These are phyloP conservation scores for Ectropis crepuscularia DNA, from an alignment of 2,888 invertebrate genomes.

Conservation along the genomic window DNA sequence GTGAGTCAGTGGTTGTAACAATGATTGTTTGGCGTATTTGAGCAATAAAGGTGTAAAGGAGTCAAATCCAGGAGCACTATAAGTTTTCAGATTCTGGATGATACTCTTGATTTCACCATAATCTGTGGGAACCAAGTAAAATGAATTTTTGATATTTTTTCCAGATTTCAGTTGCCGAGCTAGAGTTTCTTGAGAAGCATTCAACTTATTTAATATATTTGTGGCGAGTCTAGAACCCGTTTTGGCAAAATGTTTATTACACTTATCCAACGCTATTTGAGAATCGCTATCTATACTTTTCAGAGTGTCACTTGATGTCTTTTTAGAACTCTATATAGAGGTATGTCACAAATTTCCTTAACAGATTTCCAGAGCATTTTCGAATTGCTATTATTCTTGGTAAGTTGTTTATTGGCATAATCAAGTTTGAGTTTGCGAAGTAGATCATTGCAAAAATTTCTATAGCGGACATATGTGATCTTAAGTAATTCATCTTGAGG, in stretches of 20 bases:
- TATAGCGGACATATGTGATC: background rate
- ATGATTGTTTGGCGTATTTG: background rate
- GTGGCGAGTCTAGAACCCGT: background rate
- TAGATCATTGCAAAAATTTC: too few species aligned
- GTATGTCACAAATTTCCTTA: background rate
- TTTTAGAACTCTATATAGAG: background rate
- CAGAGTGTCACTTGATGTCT: background rate
- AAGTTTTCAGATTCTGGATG: background rate
- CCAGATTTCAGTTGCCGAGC: background rate
- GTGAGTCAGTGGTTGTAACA: background rate
- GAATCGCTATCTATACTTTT: background rate
- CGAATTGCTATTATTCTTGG: background rate
- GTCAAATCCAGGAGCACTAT: constrained; percentile 1
- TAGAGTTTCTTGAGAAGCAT: background rate
- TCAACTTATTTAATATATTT: background rate
- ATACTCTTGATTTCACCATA: background rate
- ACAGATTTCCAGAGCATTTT: background rate
- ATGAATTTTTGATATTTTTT: background rate
- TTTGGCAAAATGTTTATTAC: background rate
- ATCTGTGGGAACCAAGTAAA: background rate
- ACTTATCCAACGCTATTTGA: background rate
- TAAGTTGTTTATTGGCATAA: background rate
- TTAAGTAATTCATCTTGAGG: background rate
- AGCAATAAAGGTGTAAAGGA: background rate
- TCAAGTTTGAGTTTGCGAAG: background rate